Percentiles rank a stretch among this genome's conserved stretches.
These are phyloP conservation scores for Globodera ellingtonae DNA, from an alignment of 1,140 invertebrate genomes.

Conservation along the genomic window DNA sequence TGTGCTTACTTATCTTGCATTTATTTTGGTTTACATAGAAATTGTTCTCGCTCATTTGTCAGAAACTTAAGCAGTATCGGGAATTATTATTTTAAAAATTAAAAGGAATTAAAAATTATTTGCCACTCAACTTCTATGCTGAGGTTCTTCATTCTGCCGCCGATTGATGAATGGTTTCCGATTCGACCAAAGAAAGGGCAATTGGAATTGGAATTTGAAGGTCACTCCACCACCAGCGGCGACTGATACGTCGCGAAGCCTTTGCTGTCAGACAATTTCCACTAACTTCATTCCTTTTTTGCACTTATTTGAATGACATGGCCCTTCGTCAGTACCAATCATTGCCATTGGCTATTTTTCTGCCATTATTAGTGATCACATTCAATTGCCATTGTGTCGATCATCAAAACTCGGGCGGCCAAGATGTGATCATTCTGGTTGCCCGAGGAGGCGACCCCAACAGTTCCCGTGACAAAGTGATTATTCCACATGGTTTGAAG, in stretches of 20 bases:
- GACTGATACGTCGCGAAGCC: background rate
- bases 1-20: no score
- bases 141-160: no score
- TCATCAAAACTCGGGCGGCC: conserved; percentile 4
- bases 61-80: no score
- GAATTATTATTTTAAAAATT: no score
- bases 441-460: conserved; percentile 59
- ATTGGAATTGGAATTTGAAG: conserved; percentile 7
- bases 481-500: conserved; percentile 56
- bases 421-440: conserved; percentile 53
- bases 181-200: background rate
- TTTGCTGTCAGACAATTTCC: background rate
- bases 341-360: conserved; percentile 2
- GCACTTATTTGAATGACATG: background rate
- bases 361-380: background rate
- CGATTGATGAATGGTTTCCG: no score
- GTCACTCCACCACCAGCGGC: background rate
- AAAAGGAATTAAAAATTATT: no score
- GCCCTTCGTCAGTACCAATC: background rate
- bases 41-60: no score
- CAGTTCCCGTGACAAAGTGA: conserved; percentile 45
- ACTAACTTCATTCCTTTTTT: background rate
- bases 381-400: background rate
- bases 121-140: no score
- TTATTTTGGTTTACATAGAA: no score